Base-by-base conservation (phyloP, 1,140 invertebrate genomes). In the Hycleus phaleratus region DNA sequence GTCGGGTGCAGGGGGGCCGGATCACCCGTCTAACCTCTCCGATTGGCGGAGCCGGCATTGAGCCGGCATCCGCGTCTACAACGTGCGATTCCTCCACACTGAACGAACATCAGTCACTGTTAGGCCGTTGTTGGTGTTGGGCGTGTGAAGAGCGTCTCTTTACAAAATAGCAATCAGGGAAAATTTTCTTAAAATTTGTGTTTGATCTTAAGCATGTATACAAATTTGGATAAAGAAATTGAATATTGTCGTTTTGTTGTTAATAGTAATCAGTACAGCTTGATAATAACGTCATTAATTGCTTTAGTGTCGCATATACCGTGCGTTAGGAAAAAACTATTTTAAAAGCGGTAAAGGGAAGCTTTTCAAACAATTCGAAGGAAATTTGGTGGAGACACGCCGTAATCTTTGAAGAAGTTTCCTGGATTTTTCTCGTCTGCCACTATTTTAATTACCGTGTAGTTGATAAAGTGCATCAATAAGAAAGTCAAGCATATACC, bases 301-400 rank as follows among this genome's bases (percentile, higher is more conserved):
- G 65, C 65, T 64, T 73, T 68, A 58, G 68, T 68, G 64, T 61
- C 70, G 44, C 65, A 72, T 63, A 73, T 64, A 55, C 69, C 70
- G 69, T 73, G 72, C 60, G 72, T 73, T 59, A 68, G 72, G 62
- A 73, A 73, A 73, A 73, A 73, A 73, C 70, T 70, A 58, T 68
- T 7, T 32, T 5, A 32, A 32, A 32, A 1, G 32, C 32, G 32
- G 7, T 18, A 18, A 4, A 32, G 32, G 32, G 18, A 18, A 12
- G 18, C 18, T 18, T 7, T 32, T 7, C 32, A 7, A 5, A 32
- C 4, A 5, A 32, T 32, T 32, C 4, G 32, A 32, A 32, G 32
- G 32, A 32, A 32, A 32, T 32, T 18, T 18, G 7, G 32, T 7
- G 7, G 3, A 32, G 32, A 3, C 32, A 7, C 32, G 32, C 32